Conservation (phyloP, 2,113 vertebrate genomes). For the Illadopsis cleaveri region DNA sequence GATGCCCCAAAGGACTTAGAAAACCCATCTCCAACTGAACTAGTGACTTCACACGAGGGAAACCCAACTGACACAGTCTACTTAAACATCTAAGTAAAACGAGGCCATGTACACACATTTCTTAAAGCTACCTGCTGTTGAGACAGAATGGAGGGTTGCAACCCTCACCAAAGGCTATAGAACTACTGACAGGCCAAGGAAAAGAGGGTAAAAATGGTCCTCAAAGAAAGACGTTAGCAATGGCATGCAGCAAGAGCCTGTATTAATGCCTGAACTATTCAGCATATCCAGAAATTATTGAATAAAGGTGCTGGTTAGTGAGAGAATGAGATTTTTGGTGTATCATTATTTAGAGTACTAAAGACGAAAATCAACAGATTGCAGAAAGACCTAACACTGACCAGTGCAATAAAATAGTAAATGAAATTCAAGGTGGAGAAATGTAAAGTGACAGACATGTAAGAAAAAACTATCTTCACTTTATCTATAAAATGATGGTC, state of each 20-base stretch:
- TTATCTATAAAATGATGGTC: not conserved
- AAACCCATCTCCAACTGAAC: not conserved
- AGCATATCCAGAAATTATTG: not conserved
- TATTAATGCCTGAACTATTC: not conserved
- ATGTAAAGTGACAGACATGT: not conserved
- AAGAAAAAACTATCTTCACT: not conserved
- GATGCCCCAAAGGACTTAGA: not conserved
- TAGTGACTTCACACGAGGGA: not conserved
- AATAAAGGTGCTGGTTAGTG: not conserved
- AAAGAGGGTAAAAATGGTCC: not conserved
- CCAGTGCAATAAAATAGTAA: not conserved
- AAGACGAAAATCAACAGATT: not conserved
- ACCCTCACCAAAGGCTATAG: not conserved
- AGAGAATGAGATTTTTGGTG: not conserved
- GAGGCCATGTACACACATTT: fast-evolving
- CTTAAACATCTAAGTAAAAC: not conserved
- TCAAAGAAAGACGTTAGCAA: not conserved
- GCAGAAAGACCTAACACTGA: not conserved
- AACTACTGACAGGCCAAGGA: not conserved
- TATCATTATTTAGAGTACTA: not conserved
- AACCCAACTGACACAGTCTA: not conserved
- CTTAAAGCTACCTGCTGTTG: not conserved
- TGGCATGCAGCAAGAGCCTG: not conserved
- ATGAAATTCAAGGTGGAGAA: not conserved
- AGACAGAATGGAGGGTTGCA: not conserved